phyloP scores from a whole-genome alignment of 1,140 invertebrate species.

The Micrasema longulum region DNA sequence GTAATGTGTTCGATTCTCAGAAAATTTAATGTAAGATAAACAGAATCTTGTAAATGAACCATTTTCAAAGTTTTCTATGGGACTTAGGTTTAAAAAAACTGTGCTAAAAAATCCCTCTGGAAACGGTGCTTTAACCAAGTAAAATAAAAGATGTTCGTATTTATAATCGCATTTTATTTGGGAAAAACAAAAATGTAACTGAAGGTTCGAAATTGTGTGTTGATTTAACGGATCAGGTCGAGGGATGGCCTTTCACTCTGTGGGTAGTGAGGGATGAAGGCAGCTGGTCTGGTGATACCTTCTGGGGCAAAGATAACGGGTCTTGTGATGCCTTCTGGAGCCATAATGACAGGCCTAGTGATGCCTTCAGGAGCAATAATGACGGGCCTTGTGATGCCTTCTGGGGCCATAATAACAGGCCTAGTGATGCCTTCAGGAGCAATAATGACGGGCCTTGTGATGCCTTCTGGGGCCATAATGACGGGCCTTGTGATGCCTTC shows the following conservation, averaged over 20 bases:
- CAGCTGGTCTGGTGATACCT: slow-evolving; percentile 7
- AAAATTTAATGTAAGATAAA: no score
- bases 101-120: no score
- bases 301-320: not conserved
- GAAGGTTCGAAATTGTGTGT: not conserved
- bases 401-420: not conserved
- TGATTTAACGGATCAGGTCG: slow-evolving; percentile 6
- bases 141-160: no score
- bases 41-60: not conserved
- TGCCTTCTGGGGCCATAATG: not conserved
- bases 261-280: not conserved
- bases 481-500: not conserved
- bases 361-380: no score
- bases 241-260: not conserved
- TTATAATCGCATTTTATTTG: no score
- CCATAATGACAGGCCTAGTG: not conserved
- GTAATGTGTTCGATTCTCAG: not conserved
- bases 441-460: not conserved
- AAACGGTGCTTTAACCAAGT: no score
- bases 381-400: not conserved
- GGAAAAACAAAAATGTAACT: not conserved
- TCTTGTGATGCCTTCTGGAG: not conserved
- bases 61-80: not conserved
- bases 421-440: not conserved
- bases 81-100: no score